phyloP scores from a whole-genome alignment of 1,140 invertebrate species.

The Neotoxoptera formosana region DNA sequence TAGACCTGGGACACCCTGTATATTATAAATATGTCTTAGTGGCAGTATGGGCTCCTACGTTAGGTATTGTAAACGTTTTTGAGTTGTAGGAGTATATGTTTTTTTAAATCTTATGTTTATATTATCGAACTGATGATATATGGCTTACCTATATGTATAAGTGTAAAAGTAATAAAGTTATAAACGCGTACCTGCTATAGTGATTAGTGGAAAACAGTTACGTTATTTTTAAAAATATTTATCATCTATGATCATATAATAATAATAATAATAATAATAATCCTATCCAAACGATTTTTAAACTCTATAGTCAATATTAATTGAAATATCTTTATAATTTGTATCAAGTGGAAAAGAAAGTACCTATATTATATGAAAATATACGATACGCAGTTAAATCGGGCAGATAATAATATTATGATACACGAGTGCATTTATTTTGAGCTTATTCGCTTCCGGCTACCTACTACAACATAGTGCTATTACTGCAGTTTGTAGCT shows the following conservation, averaged over 20 bases:
- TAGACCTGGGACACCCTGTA: too few relatives aligned
- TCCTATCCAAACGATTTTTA: not conserved
- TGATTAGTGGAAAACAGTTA: not conserved
- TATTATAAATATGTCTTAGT: too few relatives aligned
- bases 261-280: not conserved
- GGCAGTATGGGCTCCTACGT: too few relatives aligned
- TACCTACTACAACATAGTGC: not conserved
- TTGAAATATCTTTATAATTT: not conserved
- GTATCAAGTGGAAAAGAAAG: conserved; percentile 21
- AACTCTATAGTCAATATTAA: too few relatives aligned
- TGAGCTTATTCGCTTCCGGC: not conserved
- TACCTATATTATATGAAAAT: not conserved
- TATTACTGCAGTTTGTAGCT: too few relatives aligned
- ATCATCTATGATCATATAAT: too few relatives aligned
- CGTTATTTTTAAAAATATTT: not conserved
- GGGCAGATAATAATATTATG: not conserved
- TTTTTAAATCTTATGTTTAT: not conserved
- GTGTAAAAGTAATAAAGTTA: not conserved
- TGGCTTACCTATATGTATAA: not conserved
- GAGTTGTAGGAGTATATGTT: not conserved
- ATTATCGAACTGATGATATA: not conserved
- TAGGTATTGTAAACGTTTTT: not conserved
- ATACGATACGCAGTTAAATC: not conserved
- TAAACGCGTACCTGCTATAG: too few relatives aligned
- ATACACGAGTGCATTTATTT: not conserved